Conservation (phyloP, 2,888 invertebrate species). For the Pandemis cinnamomeana region DNA sequence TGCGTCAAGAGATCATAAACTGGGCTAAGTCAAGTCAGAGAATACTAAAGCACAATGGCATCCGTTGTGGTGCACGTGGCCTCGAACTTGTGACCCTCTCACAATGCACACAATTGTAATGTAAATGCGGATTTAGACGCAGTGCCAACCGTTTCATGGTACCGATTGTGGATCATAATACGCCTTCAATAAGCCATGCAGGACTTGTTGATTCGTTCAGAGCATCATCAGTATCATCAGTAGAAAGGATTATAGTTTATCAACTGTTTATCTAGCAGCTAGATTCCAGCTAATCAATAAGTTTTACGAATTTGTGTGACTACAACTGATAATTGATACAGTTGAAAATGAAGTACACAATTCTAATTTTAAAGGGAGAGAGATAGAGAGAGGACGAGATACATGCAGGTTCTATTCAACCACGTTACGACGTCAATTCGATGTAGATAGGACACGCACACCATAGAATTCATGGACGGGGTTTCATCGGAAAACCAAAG, state of each 20-base stretch:
- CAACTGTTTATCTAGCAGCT: not conserved
- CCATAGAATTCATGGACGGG: not conserved
- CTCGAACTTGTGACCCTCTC: conserved; percentile 80
- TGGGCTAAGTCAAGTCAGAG: conserved; percentile 41
- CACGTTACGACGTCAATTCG: not conserved
- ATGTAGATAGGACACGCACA: not conserved
- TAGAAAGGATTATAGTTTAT: conserved; percentile 1
- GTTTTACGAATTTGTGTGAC: not conserved
- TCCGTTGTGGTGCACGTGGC: conserved; percentile 62
- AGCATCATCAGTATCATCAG: conserved; percentile 9
- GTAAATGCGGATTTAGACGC: conserved; percentile 70
- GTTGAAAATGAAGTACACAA: not conserved
- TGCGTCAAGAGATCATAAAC: conserved; percentile 42
- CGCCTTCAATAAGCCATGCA: conserved; percentile 20
- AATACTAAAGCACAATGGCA: conserved; percentile 37
- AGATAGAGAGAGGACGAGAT: not conserved
- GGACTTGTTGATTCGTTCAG: conserved; percentile 21
- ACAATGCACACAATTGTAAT: conserved; percentile 78
- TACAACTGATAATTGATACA: not conserved
- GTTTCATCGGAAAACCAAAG: not conserved
- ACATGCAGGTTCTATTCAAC: not conserved
- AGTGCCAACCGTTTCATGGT: conserved; percentile 63
- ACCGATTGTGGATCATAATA: conserved; percentile 55
- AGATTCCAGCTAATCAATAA: not conserved
- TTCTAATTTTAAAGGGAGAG: not conserved